phyloP scores from a whole-genome alignment of 2,113 vertebrate genomes.

The Phaethornis superciliosus region DNA sequence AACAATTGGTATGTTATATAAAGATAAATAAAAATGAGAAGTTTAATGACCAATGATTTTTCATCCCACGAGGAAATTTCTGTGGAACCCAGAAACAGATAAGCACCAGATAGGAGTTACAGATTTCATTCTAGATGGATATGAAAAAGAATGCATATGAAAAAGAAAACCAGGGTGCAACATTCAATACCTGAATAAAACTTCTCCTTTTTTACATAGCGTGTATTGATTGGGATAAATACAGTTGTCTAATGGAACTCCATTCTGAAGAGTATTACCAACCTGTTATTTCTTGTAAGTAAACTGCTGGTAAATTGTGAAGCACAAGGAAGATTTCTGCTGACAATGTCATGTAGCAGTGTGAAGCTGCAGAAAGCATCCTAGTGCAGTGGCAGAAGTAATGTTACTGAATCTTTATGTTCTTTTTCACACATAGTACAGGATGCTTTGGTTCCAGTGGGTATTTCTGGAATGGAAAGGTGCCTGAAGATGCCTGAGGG shows the following conservation, averaged over 20 bases:
- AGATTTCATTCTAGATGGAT: background rate
- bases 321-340: background rate
- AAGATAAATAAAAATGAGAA: background rate
- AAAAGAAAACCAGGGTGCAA: background rate
- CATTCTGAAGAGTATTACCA: constrained; percentile 10
- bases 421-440: too few relatives aligned
- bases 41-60: background rate
- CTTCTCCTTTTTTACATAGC: constrained; percentile 44
- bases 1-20: background rate
- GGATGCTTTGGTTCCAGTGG: too few relatives aligned
- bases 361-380: background rate
- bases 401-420: too few relatives aligned
- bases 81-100: background rate
- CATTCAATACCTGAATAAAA: background rate
- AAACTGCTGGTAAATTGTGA: background rate
- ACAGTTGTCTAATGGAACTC: constrained; percentile 50
- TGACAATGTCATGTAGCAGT: too few relatives aligned
- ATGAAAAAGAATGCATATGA: background rate
- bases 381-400: too few relatives aligned
- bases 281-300: constrained; percentile 49
- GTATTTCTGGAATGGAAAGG: background rate
- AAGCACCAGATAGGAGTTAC: constrained; percentile 33
- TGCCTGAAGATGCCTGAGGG: background rate
- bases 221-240: constrained; percentile 8
- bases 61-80: background rate